Percentiles rank a stretch among this genome's conserved stretches.
Conservation (phyloP, 2,113 vertebrate genomes). For the Anser cygnoides region DNA sequence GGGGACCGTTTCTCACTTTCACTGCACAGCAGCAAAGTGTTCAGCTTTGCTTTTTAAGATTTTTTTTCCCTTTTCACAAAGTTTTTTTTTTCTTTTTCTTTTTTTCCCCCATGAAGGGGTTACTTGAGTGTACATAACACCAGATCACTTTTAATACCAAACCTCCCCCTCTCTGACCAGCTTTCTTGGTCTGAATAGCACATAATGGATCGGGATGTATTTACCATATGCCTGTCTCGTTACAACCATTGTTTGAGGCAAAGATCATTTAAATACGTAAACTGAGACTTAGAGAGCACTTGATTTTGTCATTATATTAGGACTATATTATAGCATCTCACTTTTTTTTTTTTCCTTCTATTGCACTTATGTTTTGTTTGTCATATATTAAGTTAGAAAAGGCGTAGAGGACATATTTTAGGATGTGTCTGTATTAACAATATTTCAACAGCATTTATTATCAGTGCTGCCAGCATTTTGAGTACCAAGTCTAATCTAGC, state of each 20-base stretch:
- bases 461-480: neutral
- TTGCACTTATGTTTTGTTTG: neutral
- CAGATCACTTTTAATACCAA: neutral
- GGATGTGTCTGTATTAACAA: neutral
- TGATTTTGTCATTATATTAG: neutral
- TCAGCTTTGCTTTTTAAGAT: constrained; percentile 69
- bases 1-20: constrained; percentile 78
- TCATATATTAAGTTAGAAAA: neutral
- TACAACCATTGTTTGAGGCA: neutral
- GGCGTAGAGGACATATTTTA: accelerated
- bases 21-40: constrained; percentile 65
- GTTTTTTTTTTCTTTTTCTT: neutral
- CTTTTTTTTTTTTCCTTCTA: neutral
- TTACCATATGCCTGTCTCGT: constrained; percentile 13
- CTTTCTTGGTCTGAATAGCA: neutral
- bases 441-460: neutral
- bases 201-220: neutral
- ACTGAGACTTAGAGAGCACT: neutral
- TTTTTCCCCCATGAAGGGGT: constrained; percentile 50
- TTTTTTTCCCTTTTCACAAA: neutral
- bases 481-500: neutral
- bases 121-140: constrained; percentile 19
- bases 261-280: neutral
- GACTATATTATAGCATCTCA: neutral
- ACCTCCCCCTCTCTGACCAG: neutral